Base-by-base conservation (phyloP, 2,797 vertebrate species). In the Sebastes kiyomatsui region DNA sequence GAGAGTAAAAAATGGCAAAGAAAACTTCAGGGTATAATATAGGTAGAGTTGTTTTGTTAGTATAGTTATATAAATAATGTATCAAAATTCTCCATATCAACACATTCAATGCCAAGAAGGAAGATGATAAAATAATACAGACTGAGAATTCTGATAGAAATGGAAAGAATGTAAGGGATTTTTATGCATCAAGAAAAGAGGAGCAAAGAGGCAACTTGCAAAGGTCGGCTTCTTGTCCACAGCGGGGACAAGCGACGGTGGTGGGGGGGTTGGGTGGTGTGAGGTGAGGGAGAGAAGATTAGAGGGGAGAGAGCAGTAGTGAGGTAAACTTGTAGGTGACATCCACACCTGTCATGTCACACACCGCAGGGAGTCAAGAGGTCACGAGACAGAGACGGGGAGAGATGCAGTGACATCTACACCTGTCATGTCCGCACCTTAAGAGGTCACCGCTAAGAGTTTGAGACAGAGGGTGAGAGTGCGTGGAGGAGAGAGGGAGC, bases 391-490 rank as follows among this genome's bases (percentile, higher is more conserved):
- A 6, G 77, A 80, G 69, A 79, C 64, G 11, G 28, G 10, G 35
- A 75, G 72, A 65, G 82, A 73, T 6, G 28, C 49, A 2, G 75
- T 55, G 84, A 93, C 90, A 87, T 84, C 79, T 74, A 69, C 85
- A 84, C 87, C 87, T 88, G 90, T 91, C 90, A 91, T 90, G 87
- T 87, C 87, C 32, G 62, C 81, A 75, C 83, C 78, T 73, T 33
- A 72, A 89, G 87, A 90, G 87, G 91, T 88, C 90, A 86, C 61
- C 6, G 74, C 85, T 90, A 84, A 88, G 91, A 82, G 78, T 72
- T 79, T 23, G 71, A 87, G 87, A 85, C 73, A 64, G 77, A 88
- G 83, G 82, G 77, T 64, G 72, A 87, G 86, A 64, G 82, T 13
- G 83, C 66, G 68, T 1, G 25, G 65, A 67, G 72, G 18, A 72